phyloP scores from a whole-genome alignment of 2,113 vertebrate species.

The Corydoras sp. region DNA sequence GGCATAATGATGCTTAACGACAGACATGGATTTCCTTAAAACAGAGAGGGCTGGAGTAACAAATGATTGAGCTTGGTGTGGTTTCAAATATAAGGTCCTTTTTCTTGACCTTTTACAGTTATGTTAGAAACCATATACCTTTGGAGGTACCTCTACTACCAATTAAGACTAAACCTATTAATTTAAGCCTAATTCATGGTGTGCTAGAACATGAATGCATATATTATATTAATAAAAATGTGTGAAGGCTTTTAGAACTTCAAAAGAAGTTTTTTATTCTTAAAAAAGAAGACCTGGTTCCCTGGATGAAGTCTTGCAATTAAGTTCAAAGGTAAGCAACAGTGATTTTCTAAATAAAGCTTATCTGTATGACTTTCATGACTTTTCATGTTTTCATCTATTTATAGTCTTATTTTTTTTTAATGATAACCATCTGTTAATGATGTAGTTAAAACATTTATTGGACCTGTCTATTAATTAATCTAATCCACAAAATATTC shows the following conservation, averaged over 20 bases:
- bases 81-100: conserved; percentile 38
- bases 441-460: no score
- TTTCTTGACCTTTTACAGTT: background rate
- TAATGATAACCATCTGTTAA: no score
- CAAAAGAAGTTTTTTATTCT: no score
- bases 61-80: conserved; percentile 53
- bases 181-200: no score
- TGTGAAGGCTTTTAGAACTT: no score
- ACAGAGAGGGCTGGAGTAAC: conserved; percentile 55
- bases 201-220: no score
- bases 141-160: no score
- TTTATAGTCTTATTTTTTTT: background rate
- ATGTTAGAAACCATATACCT: background rate
- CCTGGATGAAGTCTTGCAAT: background rate
- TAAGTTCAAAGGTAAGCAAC: conserved; percentile 10
- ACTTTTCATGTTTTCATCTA: background rate
- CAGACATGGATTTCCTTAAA: conserved; percentile 65
- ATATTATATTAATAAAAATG: background rate
- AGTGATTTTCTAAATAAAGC: background rate
- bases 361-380: background rate
- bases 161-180: no score
- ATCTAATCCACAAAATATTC: no score
- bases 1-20: conserved; percentile 70
- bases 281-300: background rate
- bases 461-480: no score